Base-by-base conservation (phyloP, 2,797 vertebrate genomes). In the Lateolabrax maculatus region DNA sequence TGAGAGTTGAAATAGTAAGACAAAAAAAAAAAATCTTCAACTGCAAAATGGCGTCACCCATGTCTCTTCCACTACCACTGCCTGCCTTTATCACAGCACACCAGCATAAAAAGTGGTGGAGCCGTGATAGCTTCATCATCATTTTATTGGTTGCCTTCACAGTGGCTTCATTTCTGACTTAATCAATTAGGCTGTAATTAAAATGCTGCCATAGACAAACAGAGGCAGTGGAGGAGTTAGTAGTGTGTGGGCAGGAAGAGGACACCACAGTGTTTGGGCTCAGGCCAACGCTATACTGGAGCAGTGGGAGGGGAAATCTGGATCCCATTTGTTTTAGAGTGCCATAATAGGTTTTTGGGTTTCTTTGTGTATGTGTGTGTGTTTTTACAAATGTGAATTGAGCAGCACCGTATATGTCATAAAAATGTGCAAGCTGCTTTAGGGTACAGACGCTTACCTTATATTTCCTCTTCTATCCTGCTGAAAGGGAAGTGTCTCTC, bases 101-200 rank as follows among this genome's bases (percentile, higher is more conserved):
- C 29, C 13, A 25, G 69, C 57, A 76, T 53, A 75, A 63, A 79
- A 74, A 71, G 61, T 41, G 74, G 81, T 56, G 55, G 27, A 53
- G 64, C 36, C 1, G 7, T 48, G 65, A 84, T 39, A 48, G 83
- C 78, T 83, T 85, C 91, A 79, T 90, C 81, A 75, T 86, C 84
- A 62, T 71, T 88, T 84, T 71, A 74, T 80, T 65, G 34, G 81
- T 75, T 80, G 79, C 68, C 71, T 92, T 90, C 82, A 79, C 78
- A 63, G 66, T 75, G 73, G 79, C 82, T 80, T 87, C 48, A 64
- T 87, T 91, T 84, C 74, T 62, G 87, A 90, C 79, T 81, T 79
- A 91, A 91, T 94, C 92, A 91, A 92, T 94, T 93, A 89, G 77
- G 73, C 62, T 48, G 71, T 87, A 85, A 94, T 94, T 94, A 93